Evolutionary conservation across 2,888 invertebrate genomes (phyloP), one percentile per base, ranked within the genome.

Genomic region (Thelaira solivaga): DNA sequence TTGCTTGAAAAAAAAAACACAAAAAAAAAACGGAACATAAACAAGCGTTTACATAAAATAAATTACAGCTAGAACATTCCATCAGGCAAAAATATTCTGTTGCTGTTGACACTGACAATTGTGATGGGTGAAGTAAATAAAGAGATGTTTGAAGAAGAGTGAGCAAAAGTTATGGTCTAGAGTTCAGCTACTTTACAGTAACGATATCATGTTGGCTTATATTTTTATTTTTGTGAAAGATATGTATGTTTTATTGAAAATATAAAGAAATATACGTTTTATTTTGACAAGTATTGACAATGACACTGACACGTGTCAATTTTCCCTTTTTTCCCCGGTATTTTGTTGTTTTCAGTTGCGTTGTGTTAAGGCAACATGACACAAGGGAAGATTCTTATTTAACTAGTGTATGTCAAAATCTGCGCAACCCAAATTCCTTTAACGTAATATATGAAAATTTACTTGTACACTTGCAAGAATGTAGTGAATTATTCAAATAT

Each of bases 231-330:
- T 43, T 31, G 1, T 11, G 13, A n/a, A 26, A 8, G 22, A 45
- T 45, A n/a, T n/a, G n/a, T n/a, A n/a, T n/a, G n/a, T n/a, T 16
- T 45, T 43, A 34, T 36, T 34, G 20, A 57, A 36, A 55, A 61
- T 29, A 26, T 51, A 31, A 65, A 53, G 34, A 51, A 49, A 65
- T 53, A 47, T 65, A 51, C 51, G 36, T 53, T 64, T 55, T 67
- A 72, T 65, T 76, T 73, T 80, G 80, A 75, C 81, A 81, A 61
- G 74, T 75, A 81, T 80, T 80, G 80, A 76, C 80, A 80, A 72
- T 76, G 76, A 77, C 80, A 81, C 73, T 81, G 83, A 85, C 85
- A 85, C 85, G 85, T 85, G 85, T 84, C 85, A 83, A 80, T 83
- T 76, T 80, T 65, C 45, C 36, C 24, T 18, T 55, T 26, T 45